Evolutionary conservation across 2,797 vertebrate species (phyloP), one percentile per base, ranked within the genome.

Genomic region (Peromyscus aztecus): DNA sequence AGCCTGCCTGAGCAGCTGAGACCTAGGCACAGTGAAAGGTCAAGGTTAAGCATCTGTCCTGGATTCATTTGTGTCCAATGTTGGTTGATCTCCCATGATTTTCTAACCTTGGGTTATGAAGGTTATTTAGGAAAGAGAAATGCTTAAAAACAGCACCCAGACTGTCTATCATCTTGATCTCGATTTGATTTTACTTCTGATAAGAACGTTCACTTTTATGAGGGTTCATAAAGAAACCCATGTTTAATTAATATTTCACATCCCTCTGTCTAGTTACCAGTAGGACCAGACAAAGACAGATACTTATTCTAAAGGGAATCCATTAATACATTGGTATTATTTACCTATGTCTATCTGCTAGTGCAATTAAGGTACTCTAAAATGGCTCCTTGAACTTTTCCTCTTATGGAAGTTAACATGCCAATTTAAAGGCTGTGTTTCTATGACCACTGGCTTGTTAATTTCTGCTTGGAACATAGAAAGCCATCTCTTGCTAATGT

Each of bases 111-210:
- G 94, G 3, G 73, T 92, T 81, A 19, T 93, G 83, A 71, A 52
- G 49, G 63, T 27, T 67, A 37, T 19, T 9, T 85, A 29, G 46
- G 65, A n/a, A 34, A 61, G 57, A 61, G 37, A 14, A 40, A 43
- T 61, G 40, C 55, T 61, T 82, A 82, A 82, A 67, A 2, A 8
- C 19, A 34, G 23, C 11, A 1, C 19, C 12, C 71, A 86, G 71
- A 71, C 46, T 80, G 4, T 65, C 77, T 88, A 90, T 2, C 84
- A 21, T 3, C 8, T 81, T 94, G 19, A 91, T n/a, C 6, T 85
- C 94, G 29, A 91, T 24, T 93, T 11, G 27, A 16, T 75, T 85
- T 96, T 88, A 65, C 80, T 90, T 69, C 24, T 85, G 6, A 11
- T 8, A 23, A 85, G 29, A 6, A 2, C 0, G 34, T 34, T 96